These are phyloP conservation scores for Ecliptopera silaceata DNA, from an alignment of 2,888 invertebrate species.

Conservation along the genomic window DNA sequence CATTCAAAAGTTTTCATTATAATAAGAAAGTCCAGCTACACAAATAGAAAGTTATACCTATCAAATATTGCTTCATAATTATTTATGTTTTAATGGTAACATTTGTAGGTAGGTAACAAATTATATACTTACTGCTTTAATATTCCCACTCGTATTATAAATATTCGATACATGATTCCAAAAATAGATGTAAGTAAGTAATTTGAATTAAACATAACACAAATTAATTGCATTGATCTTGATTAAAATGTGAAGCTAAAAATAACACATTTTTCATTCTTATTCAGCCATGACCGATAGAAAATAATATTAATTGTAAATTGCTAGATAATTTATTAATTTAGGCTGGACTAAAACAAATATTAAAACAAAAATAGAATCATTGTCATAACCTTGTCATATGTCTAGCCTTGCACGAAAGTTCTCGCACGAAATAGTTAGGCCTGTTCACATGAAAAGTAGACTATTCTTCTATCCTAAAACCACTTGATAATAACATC, in stretches of 20 bases:
- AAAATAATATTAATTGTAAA: not conserved
- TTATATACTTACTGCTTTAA: too few species aligned
- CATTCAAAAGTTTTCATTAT: too few species aligned
- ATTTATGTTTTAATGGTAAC: too few species aligned
- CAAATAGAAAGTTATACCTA: too few species aligned
- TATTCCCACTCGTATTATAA: not conserved
- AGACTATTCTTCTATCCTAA: too few species aligned
- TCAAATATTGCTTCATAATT: too few species aligned
- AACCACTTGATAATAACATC: too few species aligned
- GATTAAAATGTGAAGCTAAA: not conserved
- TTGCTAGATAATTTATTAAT: not conserved
- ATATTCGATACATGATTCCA: not conserved
- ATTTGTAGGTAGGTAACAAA: too few species aligned
- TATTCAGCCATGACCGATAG: not conserved
- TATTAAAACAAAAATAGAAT: conserved; percentile 2
- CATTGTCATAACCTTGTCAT: conserved; percentile 12
- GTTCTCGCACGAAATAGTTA: conserved; percentile 12
- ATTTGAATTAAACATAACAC: too few species aligned
- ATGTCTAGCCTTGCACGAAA: conserved; percentile 15
- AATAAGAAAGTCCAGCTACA: not conserved
- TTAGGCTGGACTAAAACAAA: not conserved
- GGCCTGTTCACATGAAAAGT: too few species aligned
- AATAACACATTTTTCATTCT: not conserved
- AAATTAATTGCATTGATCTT: not conserved
- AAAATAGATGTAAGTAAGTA: too few species aligned